Base-by-base conservation (phyloP, 1,140 invertebrate species). In the Myzus persicae region DNA sequence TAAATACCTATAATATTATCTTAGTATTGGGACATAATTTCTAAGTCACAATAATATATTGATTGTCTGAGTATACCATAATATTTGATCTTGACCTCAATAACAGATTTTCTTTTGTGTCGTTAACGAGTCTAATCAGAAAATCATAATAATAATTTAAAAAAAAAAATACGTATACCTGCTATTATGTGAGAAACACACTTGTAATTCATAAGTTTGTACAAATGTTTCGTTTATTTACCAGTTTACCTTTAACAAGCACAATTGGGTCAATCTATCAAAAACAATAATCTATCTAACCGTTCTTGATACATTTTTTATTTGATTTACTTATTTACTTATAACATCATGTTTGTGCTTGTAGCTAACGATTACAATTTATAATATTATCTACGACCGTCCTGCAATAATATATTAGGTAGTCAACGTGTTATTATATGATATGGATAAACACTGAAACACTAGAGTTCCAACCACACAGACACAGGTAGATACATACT, bases 301-400 rank as follows among this genome's bases (percentile, higher is more conserved):
- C 7, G 59, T 76, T 76, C 14, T 2, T 14, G 59, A 76, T 76
- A 76, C 2, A n/a, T 18, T n/a, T 67, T 67, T 76, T 18, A 76
- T 76, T 76, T 76, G n/a, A 76, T 76, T 76, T 76, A 76, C 59
- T 36, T 76, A 76, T 76, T 76, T 76, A 76, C 59, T 76, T 76
- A 76, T 18, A n/a, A 76, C 6, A 38, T 24, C 6, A 38, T 24
- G n/a, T 82, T 38, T 82, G 22, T 24, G 36, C 8, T 20, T 82
- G n/a, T 2, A 38, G 20, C 76, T 7, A 38, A 38, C 22, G n/a
- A 9, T 81, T 81, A 9, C 6, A 84, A 26, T 67, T 76, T n/a
- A 76, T 67, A 76, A 76, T 76, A 44, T 84, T 42, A 1, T 44
- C 40, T n/a, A 31, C 18, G 26, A n/a, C 2, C 14, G 31, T 44